Evolutionary conservation across 2,113 vertebrate genomes (phyloP), one percentile per base, ranked within the genome.

Genomic region (Tragulus kanchil): DNA sequence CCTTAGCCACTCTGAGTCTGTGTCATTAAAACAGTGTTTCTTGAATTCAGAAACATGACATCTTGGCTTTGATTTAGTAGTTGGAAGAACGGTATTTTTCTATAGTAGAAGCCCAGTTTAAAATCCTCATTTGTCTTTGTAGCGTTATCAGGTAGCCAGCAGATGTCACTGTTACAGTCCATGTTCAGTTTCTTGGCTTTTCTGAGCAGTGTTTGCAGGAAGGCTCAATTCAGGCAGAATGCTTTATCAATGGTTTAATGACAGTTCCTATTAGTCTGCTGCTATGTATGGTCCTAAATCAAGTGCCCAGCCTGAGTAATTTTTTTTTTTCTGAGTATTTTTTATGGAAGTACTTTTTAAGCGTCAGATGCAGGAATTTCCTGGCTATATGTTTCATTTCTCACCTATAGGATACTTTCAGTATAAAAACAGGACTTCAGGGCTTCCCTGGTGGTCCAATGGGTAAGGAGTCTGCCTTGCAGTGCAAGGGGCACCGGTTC

Each of bases 131-230:
- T 96, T 95, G 36, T 97, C 96, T 97, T 65, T 95, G 94, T 75
- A 95, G 50, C 92, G 65, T 84, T 93, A 86, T 82, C 88, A 69
- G 65, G 85, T 61, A 77, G 82, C 93, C 97, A 97, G 96, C 78
- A 98, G 97, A 93, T 97, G 97, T 97, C 97, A 96, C 94, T 97
- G n/a, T 95, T 96, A 90, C 50, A 90, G 88, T 79, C 95, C 71
- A n/a, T 9, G 28, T 90, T 95, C 62, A 23, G 42, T 9, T 64
- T 92, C 89, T 64, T 58, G 50, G 90, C 82, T 93, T 97, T 85
- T 56, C 92, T 86, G 82, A 96, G 52, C 83, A 83, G 67, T 89
- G 78, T 96, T 90, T 94, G 28, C 7, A 56, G 87, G 71, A 83
- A 90, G 64, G 25, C 64, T 93, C n/a, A 3, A 23, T 73, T 77